Evolutionary conservation across 92 coral and sea anemone genomes (phyloP).

Genomic region (Porites divaricata): DNA sequence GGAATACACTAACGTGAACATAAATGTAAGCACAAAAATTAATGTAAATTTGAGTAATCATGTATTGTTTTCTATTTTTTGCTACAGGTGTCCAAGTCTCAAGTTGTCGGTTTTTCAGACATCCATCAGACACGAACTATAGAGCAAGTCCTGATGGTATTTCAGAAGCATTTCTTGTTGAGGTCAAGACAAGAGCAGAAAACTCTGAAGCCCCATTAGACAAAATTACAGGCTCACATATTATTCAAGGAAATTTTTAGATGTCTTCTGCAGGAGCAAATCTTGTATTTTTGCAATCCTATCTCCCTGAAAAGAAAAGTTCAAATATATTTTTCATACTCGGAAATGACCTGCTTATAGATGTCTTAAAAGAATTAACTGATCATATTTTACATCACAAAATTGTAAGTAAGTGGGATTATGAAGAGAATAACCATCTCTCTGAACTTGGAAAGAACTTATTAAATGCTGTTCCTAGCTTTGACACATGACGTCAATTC

Average conservation of each 20-base stretch:
- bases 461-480: too few species aligned
- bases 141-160: too few species aligned
- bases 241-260: conserved; percentile 45
- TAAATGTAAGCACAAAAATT: conserved; percentile 34
- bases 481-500: background rate
- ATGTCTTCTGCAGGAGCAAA: conserved; percentile 30
- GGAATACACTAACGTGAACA: conserved; percentile 18
- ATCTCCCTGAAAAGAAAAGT: conserved; percentile 49
- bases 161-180: conserved; percentile 26
- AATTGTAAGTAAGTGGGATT: conserved; percentile 43
- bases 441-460: too few species aligned
- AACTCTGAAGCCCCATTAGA: conserved; percentile 7
- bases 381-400: conserved; percentile 46
- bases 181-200: conserved; percentile 50
- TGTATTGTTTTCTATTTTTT: conserved; percentile 6
- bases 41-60: conserved; percentile 24
- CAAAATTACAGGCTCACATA: conserved; percentile 33
- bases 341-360: conserved; percentile 51
- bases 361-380: conserved; percentile 43
- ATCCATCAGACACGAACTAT: too few species aligned
- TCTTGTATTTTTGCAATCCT: conserved; percentile 46
- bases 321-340: conserved; percentile 26
- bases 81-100: too few species aligned
- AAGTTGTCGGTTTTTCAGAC: too few species aligned
- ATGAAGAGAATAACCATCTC: conserved; percentile 29